A percentile compares a stretch with the other conserved stretches of the same genome.
These are phyloP conservation scores for Perca flavescens DNA, from an alignment of 2,113 vertebrate genomes.

Conservation along the genomic window DNA sequence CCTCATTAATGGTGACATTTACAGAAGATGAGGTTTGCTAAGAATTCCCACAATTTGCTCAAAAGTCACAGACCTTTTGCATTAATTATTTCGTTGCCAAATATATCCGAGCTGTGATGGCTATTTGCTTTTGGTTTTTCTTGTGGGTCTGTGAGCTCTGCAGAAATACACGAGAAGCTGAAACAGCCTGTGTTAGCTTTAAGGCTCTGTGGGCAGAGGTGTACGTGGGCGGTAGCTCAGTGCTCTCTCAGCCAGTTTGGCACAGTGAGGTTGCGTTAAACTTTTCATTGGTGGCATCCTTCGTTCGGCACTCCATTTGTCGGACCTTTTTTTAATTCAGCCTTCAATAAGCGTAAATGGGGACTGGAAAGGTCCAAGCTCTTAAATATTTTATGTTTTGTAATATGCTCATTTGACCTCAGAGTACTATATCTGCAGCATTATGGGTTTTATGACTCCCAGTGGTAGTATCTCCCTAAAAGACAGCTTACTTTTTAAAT, in stretches of 20 bases:
- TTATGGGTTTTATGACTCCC: not conserved
- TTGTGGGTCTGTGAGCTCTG: constrained; percentile 37
- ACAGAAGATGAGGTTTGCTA: constrained; percentile 11
- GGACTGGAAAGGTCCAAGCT: not conserved
- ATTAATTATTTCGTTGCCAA: not conserved
- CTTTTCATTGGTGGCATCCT: constrained; percentile 72
- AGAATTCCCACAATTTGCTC: not conserved
- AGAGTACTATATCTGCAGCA: not conserved
- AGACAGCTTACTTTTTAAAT: not conserved
- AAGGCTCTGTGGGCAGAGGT: constrained; percentile 76
- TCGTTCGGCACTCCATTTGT: constrained; percentile 65
- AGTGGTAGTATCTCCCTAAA: not conserved
- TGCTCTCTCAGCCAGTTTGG: constrained; percentile 78
- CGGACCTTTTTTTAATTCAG: constrained; percentile 39
- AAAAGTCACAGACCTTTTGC: constrained; percentile 1
- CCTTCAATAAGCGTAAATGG: constrained; percentile 6
- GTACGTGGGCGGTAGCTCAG: constrained; percentile 71
- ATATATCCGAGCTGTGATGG: not conserved
- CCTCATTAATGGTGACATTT: constrained; percentile 46
- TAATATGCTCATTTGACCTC: constrained; percentile 22
- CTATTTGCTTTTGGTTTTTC: constrained; percentile 5
- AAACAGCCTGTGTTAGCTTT: constrained; percentile 67
- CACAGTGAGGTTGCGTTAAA: constrained; percentile 60
- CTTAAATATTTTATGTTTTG: constrained; percentile 15
- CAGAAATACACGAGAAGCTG: constrained; percentile 66